Base-by-base conservation (phyloP, 2,797 vertebrate species). In the Poecilia wingei region DNA sequence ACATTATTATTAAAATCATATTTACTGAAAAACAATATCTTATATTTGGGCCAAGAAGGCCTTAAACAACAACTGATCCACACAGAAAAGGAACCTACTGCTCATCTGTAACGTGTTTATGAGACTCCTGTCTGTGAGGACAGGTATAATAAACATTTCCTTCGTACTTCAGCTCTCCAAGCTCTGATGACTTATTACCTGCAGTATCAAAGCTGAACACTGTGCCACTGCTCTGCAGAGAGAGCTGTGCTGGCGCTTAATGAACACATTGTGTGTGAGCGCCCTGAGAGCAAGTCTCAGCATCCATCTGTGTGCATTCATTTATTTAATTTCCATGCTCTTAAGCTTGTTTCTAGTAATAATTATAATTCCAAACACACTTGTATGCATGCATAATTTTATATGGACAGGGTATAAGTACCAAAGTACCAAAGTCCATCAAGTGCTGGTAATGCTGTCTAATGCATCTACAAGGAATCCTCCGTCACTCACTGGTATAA, bases 181-280 rank as follows among this genome's bases (percentile, higher is more conserved):
- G 86, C 85, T 88, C 80, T 79, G 84, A 90, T 88, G 88, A 89
- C 87, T 87, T 90, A 90, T 89, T 82, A 87, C 81, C 75, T 68
- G 78, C 72, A 79, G 87, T 64, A 85, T 90, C 84, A 83, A 85
- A 89, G 84, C 86, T 82, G 82, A 90, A 80, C 39, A 22, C 80
- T 64, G 74, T 22, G 41, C 82, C 75, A 75, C 69, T 18, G 75
- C 79, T 82, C 78, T 55, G 0, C 80, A 49, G 82, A 80, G 82
- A 79, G 59, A 84, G 47, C 57, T 68, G 71, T 61, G 72, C 43
- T 47, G 76, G 51, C 78, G 72, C 46, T 86, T 88, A 84, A 83
- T 64, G 74, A 72, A 77, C 31, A 41, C 77, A 53, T 20, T 33
- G 77, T 74, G 75, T 51, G 36, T n/a, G 2, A 57, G 59, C 33